Base-by-base conservation (phyloP, 2,113 vertebrate genomes). In the Laterallus jamaicensis region DNA sequence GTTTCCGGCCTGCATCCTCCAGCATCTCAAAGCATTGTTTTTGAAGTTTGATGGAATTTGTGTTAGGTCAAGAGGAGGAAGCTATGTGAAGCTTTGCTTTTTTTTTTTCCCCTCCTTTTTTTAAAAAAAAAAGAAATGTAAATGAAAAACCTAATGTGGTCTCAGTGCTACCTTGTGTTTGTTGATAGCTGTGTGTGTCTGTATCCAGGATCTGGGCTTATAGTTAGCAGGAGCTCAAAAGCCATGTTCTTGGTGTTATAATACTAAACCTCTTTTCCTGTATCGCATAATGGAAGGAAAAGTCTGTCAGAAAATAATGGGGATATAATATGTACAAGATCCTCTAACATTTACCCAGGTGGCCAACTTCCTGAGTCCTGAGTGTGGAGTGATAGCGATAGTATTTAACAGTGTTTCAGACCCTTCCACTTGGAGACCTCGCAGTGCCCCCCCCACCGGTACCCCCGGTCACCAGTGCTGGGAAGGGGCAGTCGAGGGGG, bases 21-120 rank as follows among this genome's bases (percentile, higher is more conserved):
- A 96, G 93, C 96, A 98, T 97, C 97, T 94, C 97, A 96, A 97
- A 97, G 97, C 98, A 98, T 98, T 98, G 98, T 98, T 98, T 98
- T 97, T 98, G 97, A 98, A 98, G 97, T 98, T 98, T 97, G 97
- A 96, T 98, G 98, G 98, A 98, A 98, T 98, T 98, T 95, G 96
- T 97, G 97, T 97, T 97, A 98, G 97, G 97, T 97, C 97, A 98
- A 98, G 97, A 92, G 97, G 97, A 98, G 98, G 98, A 98, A 98
- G 96, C 97, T 95, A 96, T 92, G 96, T 94, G 97, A 97, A 96
- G 89, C 14, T 54, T 88, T 92, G 76, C 75, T 82, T 55, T 74
- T 91, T 83, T 74, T 16, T 29, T 82, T 31, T 2, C 9, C 4
- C 3, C 11, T 16, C 47, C 90, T 69, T 73, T 74, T 89, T 62